phyloP scores from a whole-genome alignment of 2,797 vertebrate species.

The Cyclura pinguis region DNA sequence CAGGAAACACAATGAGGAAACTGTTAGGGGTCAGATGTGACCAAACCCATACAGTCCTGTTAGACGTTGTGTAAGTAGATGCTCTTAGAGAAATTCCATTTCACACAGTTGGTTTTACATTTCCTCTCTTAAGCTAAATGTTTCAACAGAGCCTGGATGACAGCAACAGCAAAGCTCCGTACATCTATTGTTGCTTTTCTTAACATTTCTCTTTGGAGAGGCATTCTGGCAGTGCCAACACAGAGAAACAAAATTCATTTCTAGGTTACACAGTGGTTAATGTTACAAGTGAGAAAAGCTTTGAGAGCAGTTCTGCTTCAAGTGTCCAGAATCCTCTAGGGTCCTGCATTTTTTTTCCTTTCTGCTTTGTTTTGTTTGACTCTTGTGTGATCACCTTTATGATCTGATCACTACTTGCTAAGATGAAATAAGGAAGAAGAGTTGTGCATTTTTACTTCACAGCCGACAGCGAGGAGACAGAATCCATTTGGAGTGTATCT shows the following conservation, averaged over 20 bases:
- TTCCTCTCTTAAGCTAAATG: slow-evolving; percentile 27
- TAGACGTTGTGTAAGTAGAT: not conserved
- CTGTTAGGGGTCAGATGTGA: too few species aligned
- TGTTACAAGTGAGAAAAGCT: slow-evolving; percentile 9
- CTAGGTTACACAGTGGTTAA: not conserved
- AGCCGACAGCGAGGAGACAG: not conserved
- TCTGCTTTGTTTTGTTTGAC: slow-evolving; percentile 8
- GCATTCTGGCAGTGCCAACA: not conserved
- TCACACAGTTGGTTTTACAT: slow-evolving; percentile 38
- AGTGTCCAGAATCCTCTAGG: slow-evolving; percentile 3
- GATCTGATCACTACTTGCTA: not conserved
- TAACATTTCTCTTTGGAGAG: slow-evolving; percentile 36
- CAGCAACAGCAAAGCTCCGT: slow-evolving; percentile 14
- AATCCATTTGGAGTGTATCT: not conserved
- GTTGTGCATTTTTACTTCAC: not conserved
- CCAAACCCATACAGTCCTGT: too few species aligned
- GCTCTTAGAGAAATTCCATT: slow-evolving; percentile 34
- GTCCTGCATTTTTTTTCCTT: slow-evolving; percentile 8
- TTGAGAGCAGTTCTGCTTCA: slow-evolving; percentile 3
- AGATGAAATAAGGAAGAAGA: slow-evolving; percentile 17
- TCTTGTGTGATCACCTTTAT: slow-evolving; percentile 1
- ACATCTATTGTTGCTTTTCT: slow-evolving; percentile 11
- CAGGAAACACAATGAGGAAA: too few species aligned
- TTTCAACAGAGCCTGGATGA: not conserved
- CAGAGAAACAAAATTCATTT: not conserved